Evolutionary conservation across 2,797 vertebrate species (phyloP), one percentile per base, ranked within the genome.

Genomic region (Neosalanx taihuensis): DNA sequence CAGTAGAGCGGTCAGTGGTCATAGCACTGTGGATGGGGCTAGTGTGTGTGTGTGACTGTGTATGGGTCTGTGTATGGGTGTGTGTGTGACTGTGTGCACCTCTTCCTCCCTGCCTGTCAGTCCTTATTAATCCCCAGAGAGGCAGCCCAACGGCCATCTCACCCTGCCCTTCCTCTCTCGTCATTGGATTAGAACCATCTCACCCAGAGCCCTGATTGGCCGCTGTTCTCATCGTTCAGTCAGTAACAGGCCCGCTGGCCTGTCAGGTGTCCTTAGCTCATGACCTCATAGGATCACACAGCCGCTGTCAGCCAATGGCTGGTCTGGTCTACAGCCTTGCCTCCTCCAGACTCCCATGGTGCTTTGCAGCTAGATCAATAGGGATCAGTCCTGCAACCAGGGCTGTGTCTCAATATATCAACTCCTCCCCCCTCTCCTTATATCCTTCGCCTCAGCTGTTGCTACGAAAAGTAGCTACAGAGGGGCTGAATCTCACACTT

Each of bases 1-100:
- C 87, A 87, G 84, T 87, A 89, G 86, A 86, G 86, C 87, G 85
- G 79, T 80, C 51, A 53, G 20, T 59, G 60, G 60, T 62, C 59
- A 31, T 26, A 70, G 62, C 62, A 56, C 57, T 69, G 68, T 68
- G 64, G 37, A 15, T 31, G 63, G 23, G 23, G 17, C 15, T 61
- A 31, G 74, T n/a, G 58, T 35, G 58, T 64, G 51, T 53, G 51
- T 53, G 51, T 53, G 51, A 15, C 13, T 53, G 51, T 53, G 51
- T 18, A 7, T 49, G 46, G 3, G 46, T 3, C 7, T 49, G 46
- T 49, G 46, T 49, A 7, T 49, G 7, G 3, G 46, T 72, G 76
- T 69, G 67, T 64, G 65, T 61, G 65, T 69, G 51, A 17, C 10
- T 51, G 49, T 51, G 64, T 31, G 67, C 53, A 30, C 61, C 60